Conservation (phyloP, 2,797 vertebrate species). For the Remorina albescens region DNA sequence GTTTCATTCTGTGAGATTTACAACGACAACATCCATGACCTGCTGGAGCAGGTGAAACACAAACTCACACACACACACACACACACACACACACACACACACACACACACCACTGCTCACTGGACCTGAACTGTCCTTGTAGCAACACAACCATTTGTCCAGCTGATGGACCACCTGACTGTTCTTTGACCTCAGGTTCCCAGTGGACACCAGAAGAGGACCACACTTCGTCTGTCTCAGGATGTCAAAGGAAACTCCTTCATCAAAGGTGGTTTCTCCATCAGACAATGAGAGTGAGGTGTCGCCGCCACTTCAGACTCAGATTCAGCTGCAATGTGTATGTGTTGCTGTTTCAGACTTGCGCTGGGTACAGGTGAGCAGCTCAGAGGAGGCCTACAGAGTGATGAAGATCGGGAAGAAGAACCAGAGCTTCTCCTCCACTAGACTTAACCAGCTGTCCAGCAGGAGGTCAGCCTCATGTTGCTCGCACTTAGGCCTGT, state of each 20-base stretch:
- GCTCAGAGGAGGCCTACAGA: slow-evolving; percentile 90
- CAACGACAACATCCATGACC: slow-evolving; percentile 95
- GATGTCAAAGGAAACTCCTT: slow-evolving; percentile 94
- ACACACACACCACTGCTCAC: neutral
- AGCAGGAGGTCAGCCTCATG: slow-evolving; percentile 89
- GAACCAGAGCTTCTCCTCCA: slow-evolving; percentile 92
- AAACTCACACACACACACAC: too few relatives aligned
- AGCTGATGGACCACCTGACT: neutral
- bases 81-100: too few relatives aligned
- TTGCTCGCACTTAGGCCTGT: too few relatives aligned
- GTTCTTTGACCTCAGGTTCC: slow-evolving; percentile 77
- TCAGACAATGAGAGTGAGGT: neutral
- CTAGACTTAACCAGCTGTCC: slow-evolving; percentile 90
- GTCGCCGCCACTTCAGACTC: too few relatives aligned
- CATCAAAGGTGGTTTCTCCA: slow-evolving; percentile 86
- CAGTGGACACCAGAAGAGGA: slow-evolving; percentile 83
- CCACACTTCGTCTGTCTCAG: slow-evolving; percentile 90
- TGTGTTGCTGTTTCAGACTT: slow-evolving; percentile 81
- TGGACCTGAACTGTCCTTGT: too few relatives aligned
- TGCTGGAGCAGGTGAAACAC: slow-evolving; percentile 85
- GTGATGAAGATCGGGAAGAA: slow-evolving; percentile 92
- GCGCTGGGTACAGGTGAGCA: slow-evolving; percentile 92
- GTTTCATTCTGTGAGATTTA: slow-evolving; percentile 98
- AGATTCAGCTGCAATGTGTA: neutral
- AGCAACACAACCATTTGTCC: neutral